Base-by-base conservation (phyloP, 2,888 invertebrate species). In the Carcina quercana region DNA sequence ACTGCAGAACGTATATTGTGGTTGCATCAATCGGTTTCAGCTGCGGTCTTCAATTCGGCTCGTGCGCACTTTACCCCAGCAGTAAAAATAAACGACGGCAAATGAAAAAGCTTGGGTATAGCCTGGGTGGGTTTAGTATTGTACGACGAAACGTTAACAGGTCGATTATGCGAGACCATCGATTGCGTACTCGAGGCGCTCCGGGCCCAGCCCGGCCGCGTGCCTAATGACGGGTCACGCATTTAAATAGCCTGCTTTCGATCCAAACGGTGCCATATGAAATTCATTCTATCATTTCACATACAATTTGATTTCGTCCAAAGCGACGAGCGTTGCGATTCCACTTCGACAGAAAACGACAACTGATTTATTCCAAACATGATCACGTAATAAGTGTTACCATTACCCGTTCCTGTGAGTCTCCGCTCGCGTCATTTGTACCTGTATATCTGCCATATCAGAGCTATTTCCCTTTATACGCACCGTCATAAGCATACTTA, bases 201-300 rank as follows among this genome's bases (percentile, higher is more conserved):
- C 54, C 57, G 59, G 59, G 56, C 52, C 53, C 55, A 46, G 52
- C 57, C 48, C 47, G 51, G 42, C 56, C 51, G 58, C 61, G 57
- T 54, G 53, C 66, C 70, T 79, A 76, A 80, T 82, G 76, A 76
- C 68, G 73, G 73, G 70, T 66, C 69, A 65, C 78, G 75, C 72
- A 82, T 80, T 80, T 73, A 79, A 78, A 82, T 76, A 66, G 67
- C 69, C 69, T 67, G 59, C 57, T 72, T 70, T 59, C 57, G 52
- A 50, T 60, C 56, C 62, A 58, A 72, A 69, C 66, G 61, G 47
- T 51, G 66, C 62, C 60, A 57, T 55, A 59, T 57, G 45, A 53
- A 59, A 60, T 61, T 60, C 52, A 56, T 61, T 61, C 47, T 45
- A 53, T 56, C 47, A 49, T 57, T 59, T 56, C 53, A 45, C 49